Evolutionary conservation across 2,888 invertebrate species (phyloP), one percentile per base, ranked within the genome.

Genomic region (Uloborus plumipes): DNA sequence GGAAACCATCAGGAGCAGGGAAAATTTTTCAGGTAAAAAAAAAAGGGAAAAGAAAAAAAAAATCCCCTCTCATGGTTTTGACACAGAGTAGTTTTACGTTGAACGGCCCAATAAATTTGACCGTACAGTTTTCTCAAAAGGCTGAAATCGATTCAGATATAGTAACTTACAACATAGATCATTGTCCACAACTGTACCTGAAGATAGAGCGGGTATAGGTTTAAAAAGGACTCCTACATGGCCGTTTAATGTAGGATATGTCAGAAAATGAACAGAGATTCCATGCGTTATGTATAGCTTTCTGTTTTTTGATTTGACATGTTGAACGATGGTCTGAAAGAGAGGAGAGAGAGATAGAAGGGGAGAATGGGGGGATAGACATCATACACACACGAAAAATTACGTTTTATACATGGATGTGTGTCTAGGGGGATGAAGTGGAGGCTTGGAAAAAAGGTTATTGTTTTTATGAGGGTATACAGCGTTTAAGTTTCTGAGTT

Each of bases 31-130:
- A 69, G 61, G 20, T 26, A 69, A 70, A 69, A 76, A 76, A 20
- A 26, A 69, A 62, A 76, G 62, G 70, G 70, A 15, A 76, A 69
- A 76, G 70, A 15, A 26, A 69, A 76, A 69, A 76, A 76, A 20
- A 26, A 69, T 69, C 64, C 49, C 47, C 70, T 62, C 77, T 69
- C 50, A 26, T 55, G 67, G 55, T 66, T 64, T 67, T 74, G 74
- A 74, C 74, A 80, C 58, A 61, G 69, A 55, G 64, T 59, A 74
- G 62, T 74, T 65, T 58, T 73, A 66, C 20, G 59, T 22, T 18
- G 67, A 58, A 69, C 55, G 67, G 72, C 62, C 72, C 80, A 61
- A 80, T 80, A 80, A 80, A 80, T 80, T 62, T 80, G 74, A 74
- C 80, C 73, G 77, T 66, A 58, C 77, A 39, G 69, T 76, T 39